These are phyloP conservation scores for Akabosia matsudoensis DNA, from an alignment of 1,140 invertebrate genomes.

Conservation along the genomic window DNA sequence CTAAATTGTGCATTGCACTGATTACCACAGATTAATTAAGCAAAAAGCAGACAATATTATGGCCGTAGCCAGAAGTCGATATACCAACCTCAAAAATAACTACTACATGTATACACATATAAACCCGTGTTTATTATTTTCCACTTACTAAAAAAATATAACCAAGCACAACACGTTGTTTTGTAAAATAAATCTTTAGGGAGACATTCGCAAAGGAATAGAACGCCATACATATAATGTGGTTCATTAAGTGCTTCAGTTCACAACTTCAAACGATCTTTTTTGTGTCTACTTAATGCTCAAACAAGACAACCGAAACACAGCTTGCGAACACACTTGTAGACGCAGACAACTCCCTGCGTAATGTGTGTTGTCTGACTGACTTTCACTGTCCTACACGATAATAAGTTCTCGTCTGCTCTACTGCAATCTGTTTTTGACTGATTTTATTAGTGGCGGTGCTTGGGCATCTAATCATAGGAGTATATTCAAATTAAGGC, in stretches of 20 bases:
- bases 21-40: no score
- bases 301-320: slow-evolving; percentile 23
- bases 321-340: slow-evolving; percentile 21
- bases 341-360: neutral
- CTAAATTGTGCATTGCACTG: no score
- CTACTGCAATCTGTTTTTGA: neutral
- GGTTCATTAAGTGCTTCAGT: neutral
- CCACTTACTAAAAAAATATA: no score
- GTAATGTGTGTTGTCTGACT: neutral
- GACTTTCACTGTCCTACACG: neutral
- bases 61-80: no score
- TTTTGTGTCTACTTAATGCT: neutral
- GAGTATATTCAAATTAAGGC: no score
- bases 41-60: no score
- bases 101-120: no score
- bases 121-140: no score
- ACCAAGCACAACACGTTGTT: no score
- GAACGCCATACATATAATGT: slow-evolving; percentile 3
- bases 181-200: neutral
- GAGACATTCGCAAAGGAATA: neutral
- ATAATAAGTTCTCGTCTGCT: neutral
- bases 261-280: slow-evolving; percentile 11
- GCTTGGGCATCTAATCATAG: neutral
- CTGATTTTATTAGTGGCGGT: neutral
- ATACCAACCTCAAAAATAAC: no score